A percentile compares a stretch with the other conserved stretches of the same genome.
These are phyloP conservation scores for Eupithecia inturbata DNA, from an alignment of 2,888 invertebrate species.

Conservation along the genomic window DNA sequence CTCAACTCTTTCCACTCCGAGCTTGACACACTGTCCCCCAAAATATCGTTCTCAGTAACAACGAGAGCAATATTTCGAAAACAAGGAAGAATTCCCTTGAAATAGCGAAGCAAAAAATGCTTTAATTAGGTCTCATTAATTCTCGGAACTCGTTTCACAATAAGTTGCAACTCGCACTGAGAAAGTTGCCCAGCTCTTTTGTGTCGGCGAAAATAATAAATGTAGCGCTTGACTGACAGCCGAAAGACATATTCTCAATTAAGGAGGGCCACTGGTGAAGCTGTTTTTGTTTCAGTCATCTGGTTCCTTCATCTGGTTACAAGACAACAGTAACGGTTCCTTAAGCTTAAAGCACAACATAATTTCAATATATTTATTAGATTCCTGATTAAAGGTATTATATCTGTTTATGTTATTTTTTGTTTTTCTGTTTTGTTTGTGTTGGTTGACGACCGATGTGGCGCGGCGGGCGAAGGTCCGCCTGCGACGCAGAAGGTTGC, in stretches of 20 bases:
- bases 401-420: too few species aligned
- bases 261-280: conserved; percentile 41
- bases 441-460: too few species aligned
- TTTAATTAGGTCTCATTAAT: conserved; percentile 62
- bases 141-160: conserved; percentile 56
- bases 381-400: too few species aligned
- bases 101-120: conserved; percentile 49
- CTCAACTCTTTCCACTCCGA: conserved; percentile 15
- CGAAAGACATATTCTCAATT: conserved; percentile 57
- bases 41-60: conserved; percentile 30
- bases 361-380: background rate
- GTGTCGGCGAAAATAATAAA: conserved; percentile 58
- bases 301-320: conserved; percentile 26
- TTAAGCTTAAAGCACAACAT: background rate
- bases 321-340: background rate
- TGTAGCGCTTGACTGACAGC: conserved; percentile 54
- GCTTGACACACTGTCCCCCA: conserved; percentile 27
- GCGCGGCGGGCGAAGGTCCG: too few species aligned
- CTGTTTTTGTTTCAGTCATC: conserved; percentile 33
- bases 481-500: too few species aligned
- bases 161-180: conserved; percentile 42
- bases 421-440: too few species aligned
- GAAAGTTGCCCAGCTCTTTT: conserved; percentile 61
- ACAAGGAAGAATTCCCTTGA: conserved; percentile 49
- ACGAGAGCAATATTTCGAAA: conserved; percentile 39